Evolutionary conservation across 2,888 invertebrate genomes (phyloP).

Genomic region (Stenchaetothrips biformis): DNA sequence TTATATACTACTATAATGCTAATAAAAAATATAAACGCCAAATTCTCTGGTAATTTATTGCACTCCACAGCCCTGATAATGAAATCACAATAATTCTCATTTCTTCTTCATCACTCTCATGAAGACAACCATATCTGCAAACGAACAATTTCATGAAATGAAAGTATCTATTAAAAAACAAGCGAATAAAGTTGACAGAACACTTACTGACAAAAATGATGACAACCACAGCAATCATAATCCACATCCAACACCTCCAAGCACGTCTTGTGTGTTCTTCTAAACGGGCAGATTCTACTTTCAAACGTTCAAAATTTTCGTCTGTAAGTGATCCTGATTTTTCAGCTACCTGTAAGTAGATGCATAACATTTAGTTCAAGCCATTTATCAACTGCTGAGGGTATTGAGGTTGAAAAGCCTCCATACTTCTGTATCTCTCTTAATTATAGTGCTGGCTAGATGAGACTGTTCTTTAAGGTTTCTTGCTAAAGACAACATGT

Average conservation of each 20-base stretch:
- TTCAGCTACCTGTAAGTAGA: slow-evolving; percentile 56
- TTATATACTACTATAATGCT: background rate
- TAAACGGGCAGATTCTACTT: slow-evolving; percentile 73
- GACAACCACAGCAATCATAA: slow-evolving; percentile 80
- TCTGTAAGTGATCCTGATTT: slow-evolving; percentile 76
- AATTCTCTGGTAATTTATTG: background rate
- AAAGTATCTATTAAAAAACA: background rate
- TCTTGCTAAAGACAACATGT: slow-evolving; percentile 83
- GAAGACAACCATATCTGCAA: slow-evolving; percentile 84
- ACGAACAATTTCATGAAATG: slow-evolving; percentile 36
- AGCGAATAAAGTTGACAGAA: background rate
- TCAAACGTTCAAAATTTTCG: slow-evolving; percentile 67
- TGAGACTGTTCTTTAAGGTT: slow-evolving; percentile 87
- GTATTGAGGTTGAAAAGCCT: background rate
- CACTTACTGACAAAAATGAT: slow-evolving; percentile 80
- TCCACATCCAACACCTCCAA: slow-evolving; percentile 94
- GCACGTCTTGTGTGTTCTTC: slow-evolving; percentile 79
- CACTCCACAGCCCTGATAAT: background rate
- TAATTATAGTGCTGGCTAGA: slow-evolving; percentile 83
- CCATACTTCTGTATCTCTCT: slow-evolving; percentile 75
- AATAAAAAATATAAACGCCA: background rate
- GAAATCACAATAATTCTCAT: background rate
- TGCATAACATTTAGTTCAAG: slow-evolving; percentile 27
- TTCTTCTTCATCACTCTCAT: slow-evolving; percentile 80
- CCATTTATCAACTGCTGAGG: slow-evolving; percentile 26